These are phyloP conservation scores for Coryphaenoides rupestris DNA, from an alignment of 2,113 vertebrate species.

Conservation along the genomic window DNA sequence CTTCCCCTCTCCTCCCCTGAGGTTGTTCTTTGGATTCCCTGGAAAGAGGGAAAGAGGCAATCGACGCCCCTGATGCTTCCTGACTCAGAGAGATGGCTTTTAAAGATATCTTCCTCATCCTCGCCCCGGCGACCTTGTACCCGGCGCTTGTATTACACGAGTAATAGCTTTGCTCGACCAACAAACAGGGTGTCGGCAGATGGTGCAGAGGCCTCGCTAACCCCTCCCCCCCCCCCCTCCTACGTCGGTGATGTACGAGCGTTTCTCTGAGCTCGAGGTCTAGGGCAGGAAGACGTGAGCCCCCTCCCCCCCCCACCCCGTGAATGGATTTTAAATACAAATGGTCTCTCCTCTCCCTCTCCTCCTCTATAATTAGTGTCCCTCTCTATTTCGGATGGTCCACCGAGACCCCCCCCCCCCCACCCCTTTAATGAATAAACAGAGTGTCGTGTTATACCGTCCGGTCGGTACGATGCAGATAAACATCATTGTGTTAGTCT, in stretches of 20 bases:
- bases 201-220: no score
- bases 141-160: no score
- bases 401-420: slow-evolving; percentile 39
- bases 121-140: slow-evolving; percentile 1
- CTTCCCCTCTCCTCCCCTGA: not conserved
- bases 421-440: slow-evolving; percentile 43
- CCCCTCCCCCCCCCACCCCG: no score
- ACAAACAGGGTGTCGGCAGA: not conserved
- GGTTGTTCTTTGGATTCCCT: slow-evolving; percentile 37
- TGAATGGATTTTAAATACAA: slow-evolving; percentile 45
- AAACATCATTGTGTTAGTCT: slow-evolving; percentile 52
- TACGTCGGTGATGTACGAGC: slow-evolving; percentile 1
- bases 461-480: slow-evolving; percentile 48
- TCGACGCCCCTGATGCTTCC: no score
- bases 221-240: no score
- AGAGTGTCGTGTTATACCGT: slow-evolving; percentile 52
- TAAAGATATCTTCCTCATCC: not conserved
- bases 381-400: slow-evolving; percentile 44
- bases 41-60: slow-evolving; percentile 17
- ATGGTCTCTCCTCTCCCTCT: slow-evolving; percentile 42
- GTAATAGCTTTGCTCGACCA: not conserved
- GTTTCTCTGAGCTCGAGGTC: not conserved
- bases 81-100: slow-evolving; percentile 5
- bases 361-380: slow-evolving; percentile 13
- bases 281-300: not conserved